A percentile compares a stretch with the other conserved stretches of the same genome.
Conservation (phyloP, 2,113 vertebrate genomes). For the Fulica atra region DNA sequence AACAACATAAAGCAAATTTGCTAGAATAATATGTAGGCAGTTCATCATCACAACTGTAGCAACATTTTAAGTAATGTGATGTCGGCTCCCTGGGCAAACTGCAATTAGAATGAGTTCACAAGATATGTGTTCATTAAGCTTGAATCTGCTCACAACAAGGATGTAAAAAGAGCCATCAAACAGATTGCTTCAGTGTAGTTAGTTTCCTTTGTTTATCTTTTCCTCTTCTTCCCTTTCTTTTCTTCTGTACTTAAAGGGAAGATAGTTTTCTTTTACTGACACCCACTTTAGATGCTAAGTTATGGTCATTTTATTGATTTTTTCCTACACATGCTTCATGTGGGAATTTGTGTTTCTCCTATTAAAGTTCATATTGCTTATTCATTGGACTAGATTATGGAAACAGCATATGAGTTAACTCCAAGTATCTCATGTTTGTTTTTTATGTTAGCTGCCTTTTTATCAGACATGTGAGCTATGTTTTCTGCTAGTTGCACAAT, state of each 20-base stretch:
- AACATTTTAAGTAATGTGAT: background rate
- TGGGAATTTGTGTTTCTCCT: background rate
- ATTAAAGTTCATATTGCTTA: background rate
- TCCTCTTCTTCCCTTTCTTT: background rate
- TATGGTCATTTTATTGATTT: background rate
- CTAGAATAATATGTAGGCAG: background rate
- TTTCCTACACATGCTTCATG: background rate
- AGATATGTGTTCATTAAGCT: slow-evolving; percentile 32
- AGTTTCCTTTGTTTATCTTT: background rate
- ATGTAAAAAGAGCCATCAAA: background rate
- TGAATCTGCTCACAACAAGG: background rate
- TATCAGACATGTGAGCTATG: background rate
- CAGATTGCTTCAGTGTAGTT: background rate
- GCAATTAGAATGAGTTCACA: slow-evolving; percentile 29
- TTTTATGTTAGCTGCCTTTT: background rate
- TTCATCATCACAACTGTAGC: slow-evolving; percentile 14
- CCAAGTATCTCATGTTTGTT: background rate
- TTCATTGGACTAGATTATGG: background rate
- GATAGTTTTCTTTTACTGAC: background rate
- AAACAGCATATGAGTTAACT: background rate
- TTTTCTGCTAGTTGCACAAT: background rate
- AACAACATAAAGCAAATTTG: background rate
- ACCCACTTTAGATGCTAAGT: background rate
- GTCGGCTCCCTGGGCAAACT: background rate
- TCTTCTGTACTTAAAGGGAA: background rate